Evolutionary conservation across 2,888 invertebrate species (phyloP), one percentile per base, ranked within the genome.

Genomic region (Drosophila siamana): DNA sequence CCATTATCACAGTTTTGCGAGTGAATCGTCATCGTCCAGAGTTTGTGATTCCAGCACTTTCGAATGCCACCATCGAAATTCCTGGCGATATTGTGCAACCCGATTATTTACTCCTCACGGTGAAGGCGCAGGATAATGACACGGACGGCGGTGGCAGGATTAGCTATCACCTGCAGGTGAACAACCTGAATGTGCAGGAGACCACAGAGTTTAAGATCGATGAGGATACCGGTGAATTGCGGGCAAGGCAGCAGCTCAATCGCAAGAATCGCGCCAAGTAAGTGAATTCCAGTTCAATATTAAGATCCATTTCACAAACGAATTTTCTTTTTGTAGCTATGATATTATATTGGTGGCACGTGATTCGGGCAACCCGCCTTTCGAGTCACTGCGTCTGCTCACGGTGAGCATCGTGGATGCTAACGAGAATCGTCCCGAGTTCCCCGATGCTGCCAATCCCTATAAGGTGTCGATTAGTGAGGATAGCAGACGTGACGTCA

Each of bases 171-270:
- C 93, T 97, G 66, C 96, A 96, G 92, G 94, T 96, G 2, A 91
- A 91, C 75, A 95, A 96, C 86, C 93, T 94, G 79, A 96, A 96
- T 81, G 94, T 96, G 0, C 95, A 95, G 69, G 95, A 96, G 90
- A 98, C 97, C 0, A 94, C 94, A 8, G 96, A 97, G 90, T 98
- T 98, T 91, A 94, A 93, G 26, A 96, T 98, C 36, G 94, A 98
- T 91, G 93, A 93, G 43, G 94, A 95, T 57, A 95, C 95, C 0
- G 98, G 98, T 0, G 97, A 98, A 81, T 92, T 98, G 13, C 94
- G 95, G 76, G 96, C 97, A 0, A 96, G 96, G 90, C 95, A 95
- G 47, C 95, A 95, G 83, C 93, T 97, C 51, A 97, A 98, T 89
- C 93, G 97, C 28, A 97, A 98, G 90, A 93, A 93, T 22, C 94